A percentile compares a stretch with the other conserved stretches of the same genome.
phyloP scores from a whole-genome alignment of 2,797 vertebrate genomes.

The Sardinella longiceps region DNA sequence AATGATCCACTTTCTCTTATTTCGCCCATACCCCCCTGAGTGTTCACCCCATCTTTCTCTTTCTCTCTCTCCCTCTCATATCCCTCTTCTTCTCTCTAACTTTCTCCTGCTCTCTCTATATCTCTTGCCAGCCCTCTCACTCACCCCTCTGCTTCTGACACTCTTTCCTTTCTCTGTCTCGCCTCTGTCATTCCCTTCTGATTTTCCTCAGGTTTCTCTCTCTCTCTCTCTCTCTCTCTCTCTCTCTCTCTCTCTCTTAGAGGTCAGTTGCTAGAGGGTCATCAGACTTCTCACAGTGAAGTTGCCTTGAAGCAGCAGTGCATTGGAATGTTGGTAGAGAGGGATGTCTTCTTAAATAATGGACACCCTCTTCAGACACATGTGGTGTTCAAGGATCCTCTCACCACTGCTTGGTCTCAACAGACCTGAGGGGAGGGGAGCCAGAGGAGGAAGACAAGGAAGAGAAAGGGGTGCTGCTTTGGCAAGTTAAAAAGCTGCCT shows the following conservation, averaged over 20 bases:
- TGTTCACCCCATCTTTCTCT: not conserved
- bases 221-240: not conserved
- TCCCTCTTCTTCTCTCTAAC: too few species aligned
- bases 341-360: not conserved
- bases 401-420: not conserved
- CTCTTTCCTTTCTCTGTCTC: too few species aligned
- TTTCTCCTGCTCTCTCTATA: too few species aligned
- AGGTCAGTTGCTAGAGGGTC: not conserved
- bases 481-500: not conserved
- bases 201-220: too few species aligned
- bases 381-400: not conserved
- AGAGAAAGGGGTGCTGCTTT: not conserved
- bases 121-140: too few species aligned
- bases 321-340: not conserved
- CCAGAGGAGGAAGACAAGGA: too few species aligned
- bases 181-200: too few species aligned
- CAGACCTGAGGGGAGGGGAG: not conserved
- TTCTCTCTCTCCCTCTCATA: too few species aligned
- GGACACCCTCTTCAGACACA: not conserved
- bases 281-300: not conserved
- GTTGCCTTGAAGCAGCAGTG: not conserved
- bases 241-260: not conserved
- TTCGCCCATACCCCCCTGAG: not conserved
- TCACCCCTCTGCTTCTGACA: too few species aligned
- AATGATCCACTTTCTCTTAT: not conserved